A percentile compares a stretch with the other conserved stretches of the same genome.
Conservation (phyloP, 2,888 invertebrate genomes). For the Lissocephala sabroskyi region DNA sequence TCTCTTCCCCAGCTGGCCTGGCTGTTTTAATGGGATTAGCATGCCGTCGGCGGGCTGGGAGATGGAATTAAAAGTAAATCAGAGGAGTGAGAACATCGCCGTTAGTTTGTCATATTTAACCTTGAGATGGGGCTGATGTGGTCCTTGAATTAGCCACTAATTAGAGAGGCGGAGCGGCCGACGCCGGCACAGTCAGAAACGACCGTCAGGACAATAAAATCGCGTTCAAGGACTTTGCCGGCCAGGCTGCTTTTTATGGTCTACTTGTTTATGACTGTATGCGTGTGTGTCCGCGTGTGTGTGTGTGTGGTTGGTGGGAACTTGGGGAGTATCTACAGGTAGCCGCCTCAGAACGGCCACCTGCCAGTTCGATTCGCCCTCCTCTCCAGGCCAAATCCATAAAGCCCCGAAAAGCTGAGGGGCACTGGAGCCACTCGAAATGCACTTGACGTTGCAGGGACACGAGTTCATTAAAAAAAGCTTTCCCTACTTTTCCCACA, state of each 20-base stretch:
- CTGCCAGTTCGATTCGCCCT: slow-evolving; percentile 47
- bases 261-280: neutral
- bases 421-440: no score
- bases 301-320: no score
- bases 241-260: neutral
- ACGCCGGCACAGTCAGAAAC: slow-evolving; percentile 29
- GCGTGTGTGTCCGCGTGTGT: slow-evolving; percentile 1
- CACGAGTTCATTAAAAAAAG: no score
- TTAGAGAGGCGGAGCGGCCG: slow-evolving; percentile 36
- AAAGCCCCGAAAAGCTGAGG: no score
- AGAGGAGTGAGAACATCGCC: neutral
- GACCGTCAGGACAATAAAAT: neutral
- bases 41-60: no score
- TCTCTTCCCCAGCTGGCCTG: no score
- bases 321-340: slow-evolving; percentile 69
- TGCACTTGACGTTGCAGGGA: no score
- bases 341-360: slow-evolving; percentile 50
- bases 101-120: slow-evolving; percentile 42
- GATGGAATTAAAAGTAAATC: no score
- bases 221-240: slow-evolving; percentile 44
- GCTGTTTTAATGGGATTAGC: no score
- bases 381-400: no score
- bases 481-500: no score
- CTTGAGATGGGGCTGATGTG: slow-evolving; percentile 17
- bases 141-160: slow-evolving; percentile 61